Base-by-base conservation (phyloP, 2,888 invertebrate genomes). In the Rhynchonema sp. region DNA sequence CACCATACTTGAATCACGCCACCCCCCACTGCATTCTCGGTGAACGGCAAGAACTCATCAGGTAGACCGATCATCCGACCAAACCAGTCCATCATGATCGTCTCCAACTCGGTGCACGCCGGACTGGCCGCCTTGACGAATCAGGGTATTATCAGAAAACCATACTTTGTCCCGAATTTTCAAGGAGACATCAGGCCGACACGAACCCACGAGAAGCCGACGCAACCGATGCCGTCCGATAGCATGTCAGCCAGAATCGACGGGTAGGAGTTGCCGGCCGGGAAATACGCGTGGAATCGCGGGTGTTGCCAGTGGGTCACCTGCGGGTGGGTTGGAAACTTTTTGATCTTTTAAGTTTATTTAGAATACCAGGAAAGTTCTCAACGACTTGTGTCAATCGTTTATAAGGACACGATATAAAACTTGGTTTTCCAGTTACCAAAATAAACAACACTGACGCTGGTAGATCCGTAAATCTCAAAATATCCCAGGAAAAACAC, bases 61-160 rank as follows among this genome's bases (percentile, higher is more conserved):
- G 72, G 72, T 28, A 72, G 64, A 1, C 65, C 68, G 62, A 79
- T 63, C 65, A 76, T 69, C 64, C 74, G 73, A 1, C 73, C 78
- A 49, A 78, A 66, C 78, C 78, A 78, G 66, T 78, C 76, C 62
- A 75, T 70, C 61, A 74, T 73, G 1, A 73, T 69, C 64, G 76
- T 73, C 64, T 78, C 77, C 55, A 77, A 66, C 62, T 78, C 77
- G 0, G 77, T 77, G 68, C 76, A 76, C 1, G 77, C 73, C 2
- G 77, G 77, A 64, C 75, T 75, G 2, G 77, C 71, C 59, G 68
- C 71, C 71, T 69, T 61, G 1, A 59, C 92, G 90, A 64, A 61
- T n/a, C n/a, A n/a, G n/a, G n/a, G n/a, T n/a, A n/a, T n/a, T n/a
- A n/a, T n/a, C n/a, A n/a, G n/a, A 46, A 60, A 46, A 49, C 23